These are phyloP conservation scores for Platanista minor DNA, from an alignment of 2,113 vertebrate genomes.

Conservation along the genomic window DNA sequence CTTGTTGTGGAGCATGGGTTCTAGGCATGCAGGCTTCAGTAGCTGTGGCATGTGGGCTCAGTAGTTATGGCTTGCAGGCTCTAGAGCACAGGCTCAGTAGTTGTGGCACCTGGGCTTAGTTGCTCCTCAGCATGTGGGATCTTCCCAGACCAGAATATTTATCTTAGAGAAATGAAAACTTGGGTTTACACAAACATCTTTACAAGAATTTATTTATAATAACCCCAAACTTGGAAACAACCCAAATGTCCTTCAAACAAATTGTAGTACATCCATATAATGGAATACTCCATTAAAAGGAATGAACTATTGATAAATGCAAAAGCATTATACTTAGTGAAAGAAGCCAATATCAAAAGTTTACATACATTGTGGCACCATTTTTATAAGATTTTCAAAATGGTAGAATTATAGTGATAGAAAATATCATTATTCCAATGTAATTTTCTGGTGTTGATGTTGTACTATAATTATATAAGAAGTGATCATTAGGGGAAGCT, in stretches of 20 bases:
- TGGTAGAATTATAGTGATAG: background rate
- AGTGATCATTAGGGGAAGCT: background rate
- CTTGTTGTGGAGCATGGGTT: too few species aligned
- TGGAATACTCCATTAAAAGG: background rate
- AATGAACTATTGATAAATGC: background rate
- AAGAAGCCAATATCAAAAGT: background rate
- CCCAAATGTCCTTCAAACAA: background rate
- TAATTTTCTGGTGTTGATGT: background rate
- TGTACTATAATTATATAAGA: background rate
- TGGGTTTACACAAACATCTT: background rate
- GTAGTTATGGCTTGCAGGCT: too few species aligned
- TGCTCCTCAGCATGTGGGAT: too few species aligned
- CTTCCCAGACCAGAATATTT: background rate
- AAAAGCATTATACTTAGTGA: background rate
- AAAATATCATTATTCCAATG: background rate
- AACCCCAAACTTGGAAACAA: background rate
- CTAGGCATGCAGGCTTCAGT: accelerated
- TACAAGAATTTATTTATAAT: background rate
- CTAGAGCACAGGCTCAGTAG: too few species aligned
- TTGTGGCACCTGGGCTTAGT: too few species aligned
- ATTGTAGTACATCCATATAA: background rate
- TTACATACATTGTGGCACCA: background rate
- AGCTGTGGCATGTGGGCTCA: too few species aligned
- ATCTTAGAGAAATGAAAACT: background rate
- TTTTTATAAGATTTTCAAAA: background rate